Percentiles rank a stretch among this genome's conserved stretches.
Conservation (phyloP, 92 coral and sea anemone species). For the Phymanthus crucifer region DNA sequence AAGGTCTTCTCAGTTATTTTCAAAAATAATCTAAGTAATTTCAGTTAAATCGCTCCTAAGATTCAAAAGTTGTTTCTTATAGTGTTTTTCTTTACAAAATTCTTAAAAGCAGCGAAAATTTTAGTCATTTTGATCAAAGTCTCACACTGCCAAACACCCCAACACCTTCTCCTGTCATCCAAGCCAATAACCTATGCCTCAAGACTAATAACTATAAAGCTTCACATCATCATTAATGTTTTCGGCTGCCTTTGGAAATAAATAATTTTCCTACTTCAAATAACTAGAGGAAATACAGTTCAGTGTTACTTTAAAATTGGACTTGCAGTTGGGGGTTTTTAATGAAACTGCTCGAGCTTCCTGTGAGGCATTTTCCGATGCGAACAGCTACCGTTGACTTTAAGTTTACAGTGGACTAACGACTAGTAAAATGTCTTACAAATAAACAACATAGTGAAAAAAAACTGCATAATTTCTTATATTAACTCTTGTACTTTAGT, state of each 20-base stretch:
- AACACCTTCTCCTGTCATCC: neutral
- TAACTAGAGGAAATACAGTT: conserved; percentile 27
- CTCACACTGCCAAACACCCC: neutral
- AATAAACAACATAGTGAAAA: neutral
- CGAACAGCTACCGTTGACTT: neutral
- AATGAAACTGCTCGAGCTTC: conserved; percentile 4
- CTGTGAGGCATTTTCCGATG: neutral
- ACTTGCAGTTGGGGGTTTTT: neutral
- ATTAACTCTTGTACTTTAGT: neutral
- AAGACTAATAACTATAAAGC: neutral
- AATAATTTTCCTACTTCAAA: neutral
- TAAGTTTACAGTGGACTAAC: neutral
- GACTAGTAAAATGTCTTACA: neutral
- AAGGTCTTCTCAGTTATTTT: neutral
- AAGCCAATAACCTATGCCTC: neutral
- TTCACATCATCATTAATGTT: neutral
- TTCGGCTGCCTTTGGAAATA: conserved; percentile 2
- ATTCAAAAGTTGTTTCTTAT: neutral
- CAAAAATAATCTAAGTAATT: no score
- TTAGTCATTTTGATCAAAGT: neutral
- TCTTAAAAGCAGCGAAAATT: neutral
- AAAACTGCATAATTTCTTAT: neutral
- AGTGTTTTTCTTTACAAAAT: neutral
- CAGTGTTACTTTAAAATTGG: conserved; percentile 16
- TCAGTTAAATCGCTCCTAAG: no score